Percentiles rank a stretch among this genome's conserved stretches.
phyloP scores from a whole-genome alignment of 2,113 vertebrate genomes.

The Daboia siamensis region DNA sequence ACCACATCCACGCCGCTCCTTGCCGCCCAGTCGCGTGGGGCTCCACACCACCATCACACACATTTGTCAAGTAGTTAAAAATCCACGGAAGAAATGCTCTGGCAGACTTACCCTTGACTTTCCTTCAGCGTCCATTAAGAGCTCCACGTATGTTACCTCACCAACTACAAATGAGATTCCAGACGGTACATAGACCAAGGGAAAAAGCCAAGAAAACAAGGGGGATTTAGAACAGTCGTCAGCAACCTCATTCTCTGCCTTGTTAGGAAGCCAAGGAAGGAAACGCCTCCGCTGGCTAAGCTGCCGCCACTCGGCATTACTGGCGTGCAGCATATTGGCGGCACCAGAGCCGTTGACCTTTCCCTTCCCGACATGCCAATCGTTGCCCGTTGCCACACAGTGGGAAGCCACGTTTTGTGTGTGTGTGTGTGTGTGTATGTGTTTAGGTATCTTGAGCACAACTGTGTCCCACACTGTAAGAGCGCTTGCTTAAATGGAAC shows the following conservation, averaged over 20 bases:
- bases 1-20: constrained; percentile 64
- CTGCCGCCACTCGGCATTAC: constrained; percentile 85
- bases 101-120: constrained; percentile 99
- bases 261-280: constrained; percentile 86
- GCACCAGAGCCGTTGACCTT: constrained; percentile 41
- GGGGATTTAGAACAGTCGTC: constrained; percentile 98
- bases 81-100: constrained; percentile 85
- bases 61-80: constrained; percentile 73
- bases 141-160: constrained; percentile 99
- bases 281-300: constrained; percentile 83
- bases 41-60: constrained; percentile 72
- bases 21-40: constrained; percentile 61
- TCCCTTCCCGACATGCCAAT: neutral
- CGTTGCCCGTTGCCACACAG: constrained; percentile 62
- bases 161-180: constrained; percentile 99
- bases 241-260: constrained; percentile 89
- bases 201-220: constrained; percentile 99
- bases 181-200: constrained; percentile 99
- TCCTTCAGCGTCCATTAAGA: constrained; percentile 99
- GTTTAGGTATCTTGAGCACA: too few species aligned
- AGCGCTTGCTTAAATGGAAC: too few species aligned
- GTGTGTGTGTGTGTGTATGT: too few species aligned
- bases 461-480: too few species aligned
- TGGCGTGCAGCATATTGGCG: constrained; percentile 89
- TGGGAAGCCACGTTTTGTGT: constrained; percentile 35